phyloP scores from a whole-genome alignment of 2,113 vertebrate species.

The Panthera tigris region DNA sequence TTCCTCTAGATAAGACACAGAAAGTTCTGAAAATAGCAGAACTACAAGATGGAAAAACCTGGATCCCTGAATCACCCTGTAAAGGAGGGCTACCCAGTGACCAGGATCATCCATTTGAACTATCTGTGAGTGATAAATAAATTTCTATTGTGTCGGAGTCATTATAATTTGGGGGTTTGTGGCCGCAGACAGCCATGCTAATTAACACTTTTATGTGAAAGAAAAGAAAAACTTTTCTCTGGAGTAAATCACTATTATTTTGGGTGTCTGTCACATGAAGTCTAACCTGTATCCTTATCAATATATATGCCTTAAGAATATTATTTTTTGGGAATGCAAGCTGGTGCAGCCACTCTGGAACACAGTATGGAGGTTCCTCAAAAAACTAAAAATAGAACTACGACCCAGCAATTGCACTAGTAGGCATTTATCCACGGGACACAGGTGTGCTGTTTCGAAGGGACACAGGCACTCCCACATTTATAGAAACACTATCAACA shows the following conservation, averaged over 20 bases:
- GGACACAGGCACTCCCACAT: too few relatives aligned
- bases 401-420: too few relatives aligned
- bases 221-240: not conserved
- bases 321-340: not conserved
- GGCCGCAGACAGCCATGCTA: not conserved
- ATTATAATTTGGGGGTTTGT: not conserved
- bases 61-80: not conserved
- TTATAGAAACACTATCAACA: too few relatives aligned
- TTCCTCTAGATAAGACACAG: not conserved
- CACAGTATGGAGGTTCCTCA: too few relatives aligned
- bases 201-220: not conserved
- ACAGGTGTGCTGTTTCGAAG: too few relatives aligned
- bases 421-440: too few relatives aligned
- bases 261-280: not conserved
- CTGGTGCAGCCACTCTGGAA: too few relatives aligned
- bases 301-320: not conserved
- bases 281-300: not conserved
- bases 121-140: not conserved
- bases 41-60: not conserved
- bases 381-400: too few relatives aligned
- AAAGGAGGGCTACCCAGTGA: not conserved
- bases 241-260: not conserved
- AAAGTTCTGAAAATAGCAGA: not conserved
- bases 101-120: not conserved
- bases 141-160: not conserved